Conservation (phyloP, 2,113 vertebrate species). For the Proteles cristata region DNA sequence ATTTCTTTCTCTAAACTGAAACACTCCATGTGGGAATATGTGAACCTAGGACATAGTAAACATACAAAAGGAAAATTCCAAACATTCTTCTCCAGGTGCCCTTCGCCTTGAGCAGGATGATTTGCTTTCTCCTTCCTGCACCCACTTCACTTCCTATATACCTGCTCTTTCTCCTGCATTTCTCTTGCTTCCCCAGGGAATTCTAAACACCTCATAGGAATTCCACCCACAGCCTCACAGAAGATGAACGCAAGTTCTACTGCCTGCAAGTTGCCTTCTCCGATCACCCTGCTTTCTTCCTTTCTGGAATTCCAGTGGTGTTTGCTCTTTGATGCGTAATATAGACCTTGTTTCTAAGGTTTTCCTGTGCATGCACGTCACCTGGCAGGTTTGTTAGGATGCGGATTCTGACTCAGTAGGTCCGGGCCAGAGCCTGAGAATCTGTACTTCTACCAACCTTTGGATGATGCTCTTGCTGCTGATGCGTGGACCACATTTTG, state of each 20-base stretch:
- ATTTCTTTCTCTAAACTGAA: not conserved
- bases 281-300: no score
- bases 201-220: not conserved
- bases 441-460: not conserved
- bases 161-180: rapidly evolving
- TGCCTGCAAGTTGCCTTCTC: not conserved
- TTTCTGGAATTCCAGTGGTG: not conserved
- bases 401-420: not conserved
- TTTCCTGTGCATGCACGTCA: rapidly evolving
- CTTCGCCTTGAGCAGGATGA: not conserved
- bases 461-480: not conserved
- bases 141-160: not conserved
- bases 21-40: not conserved
- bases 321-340: not conserved
- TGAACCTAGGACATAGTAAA: not conserved
- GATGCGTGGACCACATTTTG: not conserved
- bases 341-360: not conserved
- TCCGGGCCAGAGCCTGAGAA: not conserved
- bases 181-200: not conserved
- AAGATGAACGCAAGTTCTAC: not conserved
- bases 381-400: not conserved
- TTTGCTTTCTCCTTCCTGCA: not conserved
- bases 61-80: not conserved
- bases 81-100: not conserved
- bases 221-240: not conserved